Conservation (phyloP, 2,888 invertebrate genomes). For the Stratiomys singularior region DNA sequence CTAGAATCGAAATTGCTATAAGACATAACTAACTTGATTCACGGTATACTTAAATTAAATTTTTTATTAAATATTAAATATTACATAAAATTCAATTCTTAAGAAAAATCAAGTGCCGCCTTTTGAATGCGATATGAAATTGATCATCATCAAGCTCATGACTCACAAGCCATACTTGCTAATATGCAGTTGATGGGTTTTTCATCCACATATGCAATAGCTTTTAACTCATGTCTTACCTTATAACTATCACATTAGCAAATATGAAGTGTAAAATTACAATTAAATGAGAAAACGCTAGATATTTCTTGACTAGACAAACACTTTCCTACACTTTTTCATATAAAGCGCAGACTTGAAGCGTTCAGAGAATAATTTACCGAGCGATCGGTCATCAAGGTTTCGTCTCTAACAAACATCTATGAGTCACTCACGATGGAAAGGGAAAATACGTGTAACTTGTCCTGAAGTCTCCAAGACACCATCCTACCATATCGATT, state of each 20-base stretch:
- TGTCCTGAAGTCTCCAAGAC: background rate
- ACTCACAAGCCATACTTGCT: too few relatives aligned
- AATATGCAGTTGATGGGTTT: too few relatives aligned
- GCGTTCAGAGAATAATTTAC: slow-evolving; percentile 24
- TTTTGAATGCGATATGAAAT: too few relatives aligned
- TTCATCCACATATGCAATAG: too few relatives aligned
- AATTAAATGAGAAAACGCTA: background rate
- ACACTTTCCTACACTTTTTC: background rate
- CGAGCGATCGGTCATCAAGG: slow-evolving; percentile 34
- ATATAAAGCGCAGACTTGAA: background rate
- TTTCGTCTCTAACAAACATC: background rate
- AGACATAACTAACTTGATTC: too few relatives aligned
- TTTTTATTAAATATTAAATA: too few relatives aligned
- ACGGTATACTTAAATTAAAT: too few relatives aligned
- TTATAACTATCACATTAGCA: background rate
- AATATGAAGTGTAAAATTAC: background rate
- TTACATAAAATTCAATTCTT: too few relatives aligned
- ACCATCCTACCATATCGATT: background rate
- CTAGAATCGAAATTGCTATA: too few relatives aligned
- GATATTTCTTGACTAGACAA: background rate
- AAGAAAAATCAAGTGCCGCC: too few relatives aligned
- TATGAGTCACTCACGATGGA: background rate
- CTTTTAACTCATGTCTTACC: too few relatives aligned
- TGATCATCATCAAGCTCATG: too few relatives aligned
- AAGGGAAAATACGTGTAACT: slow-evolving; percentile 27